Conservation (phyloP, 1,140 invertebrate genomes). For the Nebria ingens region DNA sequence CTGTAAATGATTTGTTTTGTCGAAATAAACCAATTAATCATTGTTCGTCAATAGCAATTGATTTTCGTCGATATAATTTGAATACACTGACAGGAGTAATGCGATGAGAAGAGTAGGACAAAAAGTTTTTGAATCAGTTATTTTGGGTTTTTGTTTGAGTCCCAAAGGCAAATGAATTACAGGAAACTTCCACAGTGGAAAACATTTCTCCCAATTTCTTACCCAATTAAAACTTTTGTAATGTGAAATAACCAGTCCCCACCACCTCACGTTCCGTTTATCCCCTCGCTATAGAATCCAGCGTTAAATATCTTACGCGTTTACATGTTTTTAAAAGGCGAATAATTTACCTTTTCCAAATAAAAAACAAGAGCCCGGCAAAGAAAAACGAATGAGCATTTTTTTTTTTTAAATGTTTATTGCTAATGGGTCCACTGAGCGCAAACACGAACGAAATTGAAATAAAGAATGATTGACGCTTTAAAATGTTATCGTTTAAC, state of each 20-base stretch:
- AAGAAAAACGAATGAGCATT: neutral
- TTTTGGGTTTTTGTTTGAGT: neutral
- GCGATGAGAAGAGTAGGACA: no score
- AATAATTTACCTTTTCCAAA: slow-evolving; percentile 10
- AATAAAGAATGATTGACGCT: neutral
- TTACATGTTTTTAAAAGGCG: slow-evolving; percentile 3
- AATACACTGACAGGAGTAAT: no score
- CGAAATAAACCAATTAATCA: no score
- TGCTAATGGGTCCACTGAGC: neutral
- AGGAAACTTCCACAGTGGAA: neutral
- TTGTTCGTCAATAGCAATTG: no score
- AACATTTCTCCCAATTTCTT: slow-evolving; percentile 8
- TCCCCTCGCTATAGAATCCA: neutral
- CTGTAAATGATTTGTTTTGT: no score
- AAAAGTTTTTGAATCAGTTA: neutral
- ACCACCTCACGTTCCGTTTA: no score
- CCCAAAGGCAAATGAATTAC: slow-evolving; percentile 5
- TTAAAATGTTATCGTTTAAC: neutral
- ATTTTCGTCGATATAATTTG: no score
- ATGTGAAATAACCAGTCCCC: slow-evolving; percentile 6
- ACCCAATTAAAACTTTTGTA: slow-evolving; percentile 8
- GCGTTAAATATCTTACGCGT: neutral
- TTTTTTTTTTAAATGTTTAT: slow-evolving; percentile 2
- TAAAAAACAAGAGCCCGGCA: neutral
- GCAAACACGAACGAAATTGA: neutral